phyloP scores from a whole-genome alignment of 2,888 invertebrate genomes.

The Torymus texanus region DNA sequence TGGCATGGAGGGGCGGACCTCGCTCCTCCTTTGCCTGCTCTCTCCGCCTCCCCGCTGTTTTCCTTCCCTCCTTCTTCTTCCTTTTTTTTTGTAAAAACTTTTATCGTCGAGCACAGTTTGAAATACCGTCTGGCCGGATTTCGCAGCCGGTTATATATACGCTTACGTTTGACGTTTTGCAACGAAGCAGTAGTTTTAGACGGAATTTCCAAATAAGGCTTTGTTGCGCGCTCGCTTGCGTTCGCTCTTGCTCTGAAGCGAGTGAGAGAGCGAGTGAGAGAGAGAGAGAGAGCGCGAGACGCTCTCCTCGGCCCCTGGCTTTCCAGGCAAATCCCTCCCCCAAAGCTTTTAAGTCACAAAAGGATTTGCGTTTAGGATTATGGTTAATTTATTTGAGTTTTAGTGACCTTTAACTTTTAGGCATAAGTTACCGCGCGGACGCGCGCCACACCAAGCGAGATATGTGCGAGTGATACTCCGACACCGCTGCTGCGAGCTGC shows the following conservation, averaged over 20 bases:
- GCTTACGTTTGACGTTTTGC: constrained; percentile 52
- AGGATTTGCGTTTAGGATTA: constrained; percentile 56
- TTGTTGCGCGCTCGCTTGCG: constrained; percentile 42
- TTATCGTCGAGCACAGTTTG: constrained; percentile 42
- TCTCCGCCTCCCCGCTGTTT: neutral
- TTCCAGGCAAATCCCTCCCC: constrained; percentile 34
- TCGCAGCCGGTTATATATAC: constrained; percentile 36
- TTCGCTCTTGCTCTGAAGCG: no score
- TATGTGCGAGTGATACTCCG: no score
- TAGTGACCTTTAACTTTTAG: constrained; percentile 55
- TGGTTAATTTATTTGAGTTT: constrained; percentile 58
- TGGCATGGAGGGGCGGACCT: no score
- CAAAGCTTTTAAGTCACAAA: constrained; percentile 56
- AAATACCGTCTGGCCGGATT: constrained; percentile 46
- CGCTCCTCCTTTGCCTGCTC: neutral
- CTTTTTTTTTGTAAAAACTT: constrained; percentile 29
- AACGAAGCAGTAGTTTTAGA: constrained; percentile 46
- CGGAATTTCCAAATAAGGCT: constrained; percentile 55
- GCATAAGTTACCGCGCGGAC: constrained; percentile 37
- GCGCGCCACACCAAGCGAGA: constrained; percentile 11
- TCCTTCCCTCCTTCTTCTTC: neutral
- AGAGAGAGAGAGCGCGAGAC: no score
- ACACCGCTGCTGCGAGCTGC: no score
- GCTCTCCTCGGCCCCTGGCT: constrained; percentile 19
- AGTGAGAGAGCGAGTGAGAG: no score